phyloP scores from a whole-genome alignment of 2,888 invertebrate species.

The Microdon myrmicae region DNA sequence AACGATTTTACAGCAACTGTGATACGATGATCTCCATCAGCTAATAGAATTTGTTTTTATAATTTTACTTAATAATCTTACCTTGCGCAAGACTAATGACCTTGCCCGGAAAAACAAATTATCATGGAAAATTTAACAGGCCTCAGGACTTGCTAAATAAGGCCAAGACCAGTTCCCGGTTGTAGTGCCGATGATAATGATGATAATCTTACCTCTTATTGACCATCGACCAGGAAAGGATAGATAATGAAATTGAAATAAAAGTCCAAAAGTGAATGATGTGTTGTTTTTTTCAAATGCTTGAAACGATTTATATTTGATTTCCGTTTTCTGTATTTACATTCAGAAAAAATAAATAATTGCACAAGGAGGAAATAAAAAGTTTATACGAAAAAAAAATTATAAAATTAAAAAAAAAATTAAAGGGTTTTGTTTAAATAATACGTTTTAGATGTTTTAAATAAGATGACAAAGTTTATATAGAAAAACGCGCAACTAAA shows the following conservation, averaged over 20 bases:
- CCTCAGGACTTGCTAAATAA: too few species aligned
- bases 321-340: slow-evolving; percentile 46
- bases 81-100: too few species aligned
- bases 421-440: slow-evolving; percentile 35
- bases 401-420: slow-evolving; percentile 64
- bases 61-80: too few species aligned
- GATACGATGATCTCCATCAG: too few species aligned
- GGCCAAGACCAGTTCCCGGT: too few species aligned
- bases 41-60: too few species aligned
- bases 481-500: slow-evolving; percentile 14
- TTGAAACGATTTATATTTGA: slow-evolving; percentile 47
- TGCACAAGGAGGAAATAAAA: slow-evolving; percentile 59
- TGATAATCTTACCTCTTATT: too few species aligned
- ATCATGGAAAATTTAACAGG: too few species aligned
- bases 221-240: background rate
- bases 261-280: slow-evolving; percentile 9
- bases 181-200: too few species aligned
- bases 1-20: too few species aligned
- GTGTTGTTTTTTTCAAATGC: slow-evolving; percentile 25
- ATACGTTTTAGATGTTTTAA: slow-evolving; percentile 56
- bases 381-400: slow-evolving; percentile 53
- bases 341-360: slow-evolving; percentile 62
- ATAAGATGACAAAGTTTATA: slow-evolving; percentile 56
- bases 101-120: too few species aligned
- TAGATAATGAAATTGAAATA: slow-evolving; percentile 8